A percentile compares a stretch with the other conserved stretches of the same genome.
These are phyloP conservation scores for Goniozus legneri DNA, from an alignment of 1,140 invertebrate species.

Conservation along the genomic window DNA sequence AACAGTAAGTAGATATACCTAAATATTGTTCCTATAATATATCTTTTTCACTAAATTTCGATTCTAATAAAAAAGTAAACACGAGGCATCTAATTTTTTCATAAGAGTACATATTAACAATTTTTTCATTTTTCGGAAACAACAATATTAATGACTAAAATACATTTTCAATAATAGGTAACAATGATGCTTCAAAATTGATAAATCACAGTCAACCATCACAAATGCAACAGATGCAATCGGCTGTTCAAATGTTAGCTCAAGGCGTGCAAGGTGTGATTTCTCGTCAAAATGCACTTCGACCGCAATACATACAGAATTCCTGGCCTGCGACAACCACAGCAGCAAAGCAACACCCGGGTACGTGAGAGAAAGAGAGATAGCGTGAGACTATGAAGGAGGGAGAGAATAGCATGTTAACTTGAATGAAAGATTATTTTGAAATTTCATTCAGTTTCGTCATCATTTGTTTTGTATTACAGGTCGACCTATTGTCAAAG, in stretches of 20 bases:
- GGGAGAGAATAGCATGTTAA: not conserved
- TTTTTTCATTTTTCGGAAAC: not conserved
- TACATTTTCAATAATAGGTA: conserved; percentile 29
- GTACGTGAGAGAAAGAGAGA: conserved; percentile 26
- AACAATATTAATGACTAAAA: conserved; percentile 7
- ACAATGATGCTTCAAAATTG: conserved; percentile 41
- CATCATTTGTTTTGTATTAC: conserved; percentile 10
- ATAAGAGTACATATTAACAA: not conserved
- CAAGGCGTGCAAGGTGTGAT: conserved; percentile 35
- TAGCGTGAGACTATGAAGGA: no score
- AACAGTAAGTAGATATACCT: no score
- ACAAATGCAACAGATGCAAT: conserved; percentile 47
- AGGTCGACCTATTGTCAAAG: conserved; percentile 61
- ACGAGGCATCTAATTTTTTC: no score
- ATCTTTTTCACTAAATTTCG: no score
- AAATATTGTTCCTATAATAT: no score
- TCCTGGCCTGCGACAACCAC: conserved; percentile 41
- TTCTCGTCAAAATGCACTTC: conserved; percentile 35
- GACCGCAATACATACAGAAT: conserved; percentile 29
- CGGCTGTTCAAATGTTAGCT: conserved; percentile 43
- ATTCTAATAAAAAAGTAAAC: not conserved
- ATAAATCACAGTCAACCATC: conserved; percentile 39
- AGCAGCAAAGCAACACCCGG: conserved; percentile 45
- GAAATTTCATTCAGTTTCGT: not conserved
- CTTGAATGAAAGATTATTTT: not conserved